phyloP scores from a whole-genome alignment of 30 jellyfish, hydroid and myxozoan species.

The Hydra vulgaris region DNA sequence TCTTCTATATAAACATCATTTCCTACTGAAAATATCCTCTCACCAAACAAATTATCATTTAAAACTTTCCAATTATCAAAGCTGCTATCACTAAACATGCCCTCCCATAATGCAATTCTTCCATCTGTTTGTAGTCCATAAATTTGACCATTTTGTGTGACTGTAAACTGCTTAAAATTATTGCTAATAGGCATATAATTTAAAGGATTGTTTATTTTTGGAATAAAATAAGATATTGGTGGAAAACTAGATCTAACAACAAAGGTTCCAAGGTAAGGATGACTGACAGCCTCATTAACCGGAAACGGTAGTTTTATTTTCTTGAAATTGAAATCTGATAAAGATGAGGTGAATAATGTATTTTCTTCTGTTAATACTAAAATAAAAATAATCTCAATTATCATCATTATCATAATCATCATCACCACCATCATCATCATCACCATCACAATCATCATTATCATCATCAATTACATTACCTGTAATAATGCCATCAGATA shows the following conservation, averaged over 20 bases:
- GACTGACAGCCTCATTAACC: not conserved
- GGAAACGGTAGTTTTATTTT: not conserved
- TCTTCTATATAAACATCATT: not conserved
- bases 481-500: not conserved
- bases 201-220: not conserved
- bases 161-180: conserved; percentile 1
- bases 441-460: not conserved
- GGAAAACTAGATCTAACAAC: not conserved
- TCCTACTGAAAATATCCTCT: not conserved
- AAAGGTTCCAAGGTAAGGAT: not conserved
- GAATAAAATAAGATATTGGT: not conserved
- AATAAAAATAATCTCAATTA: not conserved
- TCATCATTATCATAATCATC: not conserved
- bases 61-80: conserved; percentile 9
- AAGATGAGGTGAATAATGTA: not conserved
- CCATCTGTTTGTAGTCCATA: not conserved
- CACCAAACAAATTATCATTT: not conserved
- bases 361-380: not conserved
- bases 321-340: not conserved
- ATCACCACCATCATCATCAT: not conserved
- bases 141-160: conserved; percentile 5
- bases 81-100: not conserved
- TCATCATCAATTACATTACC: not conserved
- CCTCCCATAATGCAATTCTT: conserved; percentile 1
- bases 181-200: not conserved